phyloP scores from a whole-genome alignment of 2,113 vertebrate species.

The Rhinoderma darwinii region DNA sequence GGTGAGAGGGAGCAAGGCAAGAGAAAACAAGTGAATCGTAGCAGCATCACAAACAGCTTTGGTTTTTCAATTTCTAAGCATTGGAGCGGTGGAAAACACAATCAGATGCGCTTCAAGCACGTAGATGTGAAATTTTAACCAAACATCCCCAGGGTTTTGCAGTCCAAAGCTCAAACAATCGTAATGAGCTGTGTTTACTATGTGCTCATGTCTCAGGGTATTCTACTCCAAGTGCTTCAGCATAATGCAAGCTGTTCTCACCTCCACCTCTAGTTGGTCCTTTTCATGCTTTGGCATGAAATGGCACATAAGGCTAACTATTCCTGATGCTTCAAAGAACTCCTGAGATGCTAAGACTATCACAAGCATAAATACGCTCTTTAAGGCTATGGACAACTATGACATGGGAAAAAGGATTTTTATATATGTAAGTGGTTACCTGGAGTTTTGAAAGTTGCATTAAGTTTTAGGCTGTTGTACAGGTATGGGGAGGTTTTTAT shows the following conservation, averaged over 20 bases:
- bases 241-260: background rate
- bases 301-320: background rate
- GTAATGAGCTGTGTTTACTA: constrained; percentile 44
- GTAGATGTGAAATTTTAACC: constrained; percentile 36
- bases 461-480: too few relatives aligned
- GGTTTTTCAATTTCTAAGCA: constrained; percentile 54
- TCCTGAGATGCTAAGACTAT: background rate
- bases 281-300: background rate
- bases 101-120: constrained; percentile 44
- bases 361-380: background rate
- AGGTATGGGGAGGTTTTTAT: too few relatives aligned
- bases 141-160: constrained; percentile 25
- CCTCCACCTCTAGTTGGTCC: background rate
- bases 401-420: too few relatives aligned
- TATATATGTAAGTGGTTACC: too few relatives aligned
- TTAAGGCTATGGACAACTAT: too few relatives aligned
- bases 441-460: too few relatives aligned
- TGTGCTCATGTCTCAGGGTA: background rate
- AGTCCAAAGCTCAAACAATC: constrained; percentile 36
- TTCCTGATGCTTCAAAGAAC: background rate
- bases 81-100: constrained; percentile 46
- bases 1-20: constrained; percentile 40
- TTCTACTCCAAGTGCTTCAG: constrained; percentile 9
- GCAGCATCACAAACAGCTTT: constrained; percentile 48
- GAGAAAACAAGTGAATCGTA: constrained; percentile 51